phyloP scores from a whole-genome alignment of 2,888 invertebrate genomes.

The Rotaria macrura region DNA sequence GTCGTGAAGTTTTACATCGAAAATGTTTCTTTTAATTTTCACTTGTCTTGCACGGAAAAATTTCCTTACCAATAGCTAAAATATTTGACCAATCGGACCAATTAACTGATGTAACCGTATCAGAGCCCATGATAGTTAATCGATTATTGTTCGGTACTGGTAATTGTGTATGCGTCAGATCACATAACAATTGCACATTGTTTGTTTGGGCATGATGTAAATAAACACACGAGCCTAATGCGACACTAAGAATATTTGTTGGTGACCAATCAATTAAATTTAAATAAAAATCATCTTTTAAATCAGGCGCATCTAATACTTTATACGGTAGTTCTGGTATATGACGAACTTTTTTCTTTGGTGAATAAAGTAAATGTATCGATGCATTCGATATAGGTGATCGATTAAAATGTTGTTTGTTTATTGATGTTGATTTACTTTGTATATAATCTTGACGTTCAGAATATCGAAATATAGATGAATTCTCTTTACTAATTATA shows the following conservation, averaged over 20 bases:
- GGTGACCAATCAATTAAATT: slow-evolving; percentile 79
- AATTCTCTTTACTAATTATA: neutral
- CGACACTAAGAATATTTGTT: slow-evolving; percentile 81
- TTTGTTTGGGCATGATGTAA: slow-evolving; percentile 79
- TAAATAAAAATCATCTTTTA: slow-evolving; percentile 29
- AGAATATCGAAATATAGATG: neutral
- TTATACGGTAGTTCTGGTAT: slow-evolving; percentile 25
- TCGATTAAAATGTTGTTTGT: neutral
- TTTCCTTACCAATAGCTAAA: slow-evolving; percentile 67
- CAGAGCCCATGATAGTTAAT: slow-evolving; percentile 32
- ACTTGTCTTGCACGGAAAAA: too few species aligned
- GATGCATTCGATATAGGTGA: slow-evolving; percentile 90
- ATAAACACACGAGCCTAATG: slow-evolving; percentile 72
- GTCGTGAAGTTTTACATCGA: too few species aligned
- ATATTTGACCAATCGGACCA: slow-evolving; percentile 59
- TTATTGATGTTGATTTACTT: neutral
- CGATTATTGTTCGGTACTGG: neutral
- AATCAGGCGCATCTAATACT: slow-evolving; percentile 31
- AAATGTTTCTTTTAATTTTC: too few species aligned
- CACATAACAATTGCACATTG: slow-evolving; percentile 67
- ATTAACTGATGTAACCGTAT: slow-evolving; percentile 59
- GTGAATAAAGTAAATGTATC: slow-evolving; percentile 80
- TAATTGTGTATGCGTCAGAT: slow-evolving; percentile 56
- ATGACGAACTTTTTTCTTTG: slow-evolving; percentile 46
- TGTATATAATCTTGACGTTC: neutral